These are phyloP conservation scores for Phrynosoma blainvillii DNA, from an alignment of 2,113 vertebrate species.

Conservation along the genomic window DNA sequence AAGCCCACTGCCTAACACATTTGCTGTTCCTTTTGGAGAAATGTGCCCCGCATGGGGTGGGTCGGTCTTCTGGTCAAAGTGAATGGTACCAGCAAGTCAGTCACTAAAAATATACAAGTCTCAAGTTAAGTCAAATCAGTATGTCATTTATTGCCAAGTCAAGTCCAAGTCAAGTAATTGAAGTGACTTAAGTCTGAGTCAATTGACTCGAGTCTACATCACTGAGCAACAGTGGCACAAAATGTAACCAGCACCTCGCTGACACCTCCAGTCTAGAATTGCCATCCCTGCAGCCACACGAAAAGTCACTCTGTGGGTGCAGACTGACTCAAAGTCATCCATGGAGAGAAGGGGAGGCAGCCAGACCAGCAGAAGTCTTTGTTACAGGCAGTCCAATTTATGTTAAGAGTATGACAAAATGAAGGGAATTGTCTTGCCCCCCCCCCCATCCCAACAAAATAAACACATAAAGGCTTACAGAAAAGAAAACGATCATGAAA, in stretches of 20 bases:
- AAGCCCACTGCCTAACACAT: no score
- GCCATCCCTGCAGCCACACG: neutral
- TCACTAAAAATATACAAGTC: no score
- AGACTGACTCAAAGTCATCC: neutral
- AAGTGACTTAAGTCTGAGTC: no score
- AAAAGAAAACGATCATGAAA: neutral
- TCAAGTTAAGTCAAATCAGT: no score
- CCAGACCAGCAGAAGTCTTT: neutral
- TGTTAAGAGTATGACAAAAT: neutral
- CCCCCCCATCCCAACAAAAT: neutral
- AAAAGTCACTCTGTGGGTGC: neutral
- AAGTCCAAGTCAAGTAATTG: no score
- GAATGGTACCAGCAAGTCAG: no score
- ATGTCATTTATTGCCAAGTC: no score
- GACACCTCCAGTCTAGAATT: neutral
- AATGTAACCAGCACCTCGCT: neutral
- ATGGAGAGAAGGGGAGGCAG: neutral
- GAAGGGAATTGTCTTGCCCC: no score
- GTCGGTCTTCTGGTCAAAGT: no score
- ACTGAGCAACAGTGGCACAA: neutral
- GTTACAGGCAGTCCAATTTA: neutral
- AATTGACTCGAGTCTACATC: neutral
- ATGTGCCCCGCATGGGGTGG: no score
- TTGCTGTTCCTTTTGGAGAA: no score
- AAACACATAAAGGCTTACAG: no score